Evolutionary conservation across 2,113 vertebrate species (phyloP).

Genomic region (Tetraodon nigroviridis): DNA sequence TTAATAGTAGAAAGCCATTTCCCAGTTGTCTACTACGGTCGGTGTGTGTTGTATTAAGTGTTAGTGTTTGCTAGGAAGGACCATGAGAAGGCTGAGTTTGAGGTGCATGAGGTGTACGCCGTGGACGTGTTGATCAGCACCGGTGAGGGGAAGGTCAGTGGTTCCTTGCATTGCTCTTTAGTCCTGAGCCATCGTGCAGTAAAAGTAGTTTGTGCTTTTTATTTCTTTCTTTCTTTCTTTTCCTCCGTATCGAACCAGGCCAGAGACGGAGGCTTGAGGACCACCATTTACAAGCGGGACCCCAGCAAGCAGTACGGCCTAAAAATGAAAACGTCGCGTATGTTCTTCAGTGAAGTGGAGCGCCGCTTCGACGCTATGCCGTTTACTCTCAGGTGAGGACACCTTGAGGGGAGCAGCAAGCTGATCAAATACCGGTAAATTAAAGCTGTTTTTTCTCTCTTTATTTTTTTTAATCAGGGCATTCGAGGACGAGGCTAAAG

Average conservation of each 20-base stretch:
- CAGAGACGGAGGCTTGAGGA: constrained; percentile 90
- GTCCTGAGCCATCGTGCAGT: background rate
- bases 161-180: background rate
- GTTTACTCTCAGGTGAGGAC: constrained; percentile 86
- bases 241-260: constrained; percentile 68
- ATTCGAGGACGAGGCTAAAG: constrained; percentile 94
- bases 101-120: constrained; percentile 96
- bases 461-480: constrained; percentile 71
- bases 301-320: constrained; percentile 94
- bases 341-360: constrained; percentile 96
- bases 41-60: background rate
- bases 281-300: constrained; percentile 96
- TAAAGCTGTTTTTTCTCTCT: background rate
- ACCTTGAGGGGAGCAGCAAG: background rate
- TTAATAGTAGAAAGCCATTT: too few species aligned
- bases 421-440: too few species aligned
- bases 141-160: constrained; percentile 91
- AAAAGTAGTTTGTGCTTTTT: too few species aligned
- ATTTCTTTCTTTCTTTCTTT: accelerated
- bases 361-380: constrained; percentile 95
- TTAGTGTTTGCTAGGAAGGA: constrained; percentile 80
- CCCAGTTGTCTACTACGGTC: background rate
- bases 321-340: constrained; percentile 98
- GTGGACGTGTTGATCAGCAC: constrained; percentile 94
- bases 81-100: constrained; percentile 96